These are phyloP conservation scores for mouse (Mus musculus) DNA, from an alignment of 2,113 vertebrate genomes.

Conservation along the genomic window GRCm39 chr1:62152501-62153000, in stretches of 20 bases:
- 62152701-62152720: slow-evolving; percentile 3
- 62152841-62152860: neutral
- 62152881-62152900: neutral
- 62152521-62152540: neutral
- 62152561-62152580: slow-evolving; percentile 12
- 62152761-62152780: neutral
- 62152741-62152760: neutral
- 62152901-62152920: neutral
- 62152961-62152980: neutral
- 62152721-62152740: slow-evolving; percentile 13
- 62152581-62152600: slow-evolving; percentile 14
- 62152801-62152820: neutral
- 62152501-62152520: slow-evolving; percentile 20
- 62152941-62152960: neutral
- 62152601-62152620: neutral
- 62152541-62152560: slow-evolving; percentile 31
- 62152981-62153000: neutral
- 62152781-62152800: slow-evolving; percentile 45
- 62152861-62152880: neutral
- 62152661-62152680: neutral
- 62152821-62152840: neutral
- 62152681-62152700: slow-evolving; percentile 1
- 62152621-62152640: slow-evolving; percentile 31
- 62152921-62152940: neutral
- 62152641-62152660: neutral